These are phyloP conservation scores for Byasa hedistus DNA, from an alignment of 2,888 invertebrate species.

Conservation along the genomic window DNA sequence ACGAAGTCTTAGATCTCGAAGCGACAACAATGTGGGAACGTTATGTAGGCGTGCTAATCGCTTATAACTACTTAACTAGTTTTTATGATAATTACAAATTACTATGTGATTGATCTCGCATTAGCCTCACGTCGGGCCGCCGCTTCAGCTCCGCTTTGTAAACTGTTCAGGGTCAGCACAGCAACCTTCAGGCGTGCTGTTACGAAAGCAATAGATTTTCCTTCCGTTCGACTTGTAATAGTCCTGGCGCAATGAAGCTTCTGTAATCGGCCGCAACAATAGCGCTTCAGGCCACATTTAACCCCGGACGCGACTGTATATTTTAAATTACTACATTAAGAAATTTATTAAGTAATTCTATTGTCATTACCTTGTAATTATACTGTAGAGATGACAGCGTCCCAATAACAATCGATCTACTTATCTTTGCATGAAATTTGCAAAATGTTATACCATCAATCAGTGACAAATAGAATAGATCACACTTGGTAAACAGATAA, in stretches of 20 bases:
- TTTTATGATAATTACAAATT: not conserved
- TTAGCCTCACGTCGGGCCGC: conserved; percentile 36
- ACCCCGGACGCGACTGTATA: too few relatives aligned
- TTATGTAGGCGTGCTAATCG: too few relatives aligned
- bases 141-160: conserved; percentile 43
- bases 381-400: not conserved
- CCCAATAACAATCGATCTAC: not conserved
- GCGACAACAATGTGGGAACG: too few relatives aligned
- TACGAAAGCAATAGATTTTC: conserved; percentile 61
- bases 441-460: too few relatives aligned
- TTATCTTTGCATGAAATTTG: too few relatives aligned
- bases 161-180: conserved; percentile 41
- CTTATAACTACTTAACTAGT: too few relatives aligned
- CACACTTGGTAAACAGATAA: too few relatives aligned
- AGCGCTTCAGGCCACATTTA: too few relatives aligned
- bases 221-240: conserved; percentile 48
- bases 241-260: conserved; percentile 40
- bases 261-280: conserved; percentile 42
- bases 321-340: too few relatives aligned
- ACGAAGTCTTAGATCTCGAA: too few relatives aligned
- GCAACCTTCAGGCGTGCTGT: conserved; percentile 42
- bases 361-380: not conserved
- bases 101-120: conserved; percentile 6
- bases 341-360: too few relatives aligned
- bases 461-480: too few relatives aligned